phyloP scores from a whole-genome alignment of 1,140 invertebrate species.

The Psix sp. region DNA sequence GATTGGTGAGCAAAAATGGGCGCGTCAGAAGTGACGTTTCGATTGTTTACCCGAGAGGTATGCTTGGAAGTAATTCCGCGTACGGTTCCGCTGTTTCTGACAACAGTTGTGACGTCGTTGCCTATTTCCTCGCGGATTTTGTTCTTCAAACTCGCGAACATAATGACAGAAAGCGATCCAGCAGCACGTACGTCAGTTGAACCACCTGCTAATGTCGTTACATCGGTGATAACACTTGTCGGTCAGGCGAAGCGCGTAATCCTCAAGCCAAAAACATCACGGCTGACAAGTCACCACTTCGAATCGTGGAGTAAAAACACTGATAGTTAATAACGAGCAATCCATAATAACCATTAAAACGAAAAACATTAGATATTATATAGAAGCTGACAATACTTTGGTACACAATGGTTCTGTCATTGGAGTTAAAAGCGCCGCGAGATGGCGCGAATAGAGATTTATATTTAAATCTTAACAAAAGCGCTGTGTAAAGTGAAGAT shows the following conservation, averaged over 20 bases:
- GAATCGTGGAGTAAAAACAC: slow-evolving; percentile 21
- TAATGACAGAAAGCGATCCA: slow-evolving; percentile 55
- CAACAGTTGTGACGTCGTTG: slow-evolving; percentile 80
- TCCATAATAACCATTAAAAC: slow-evolving; percentile 14
- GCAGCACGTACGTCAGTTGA: slow-evolving; percentile 21
- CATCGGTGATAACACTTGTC: slow-evolving; percentile 33
- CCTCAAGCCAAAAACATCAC: slow-evolving; percentile 33
- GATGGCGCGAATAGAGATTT: too few relatives aligned
- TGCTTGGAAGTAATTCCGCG: slow-evolving; percentile 79
- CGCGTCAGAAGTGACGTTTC: not conserved
- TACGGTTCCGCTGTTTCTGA: slow-evolving; percentile 76
- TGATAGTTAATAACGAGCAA: slow-evolving; percentile 4
- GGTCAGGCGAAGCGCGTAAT: slow-evolving; percentile 4
- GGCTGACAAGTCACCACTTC: slow-evolving; percentile 7
- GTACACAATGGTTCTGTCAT: too few relatives aligned
- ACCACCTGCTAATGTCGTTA: slow-evolving; percentile 52
- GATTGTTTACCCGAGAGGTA: slow-evolving; percentile 68
- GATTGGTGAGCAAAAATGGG: not conserved
- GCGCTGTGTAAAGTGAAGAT: too few relatives aligned
- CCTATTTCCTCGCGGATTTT: slow-evolving; percentile 86
- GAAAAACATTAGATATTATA: slow-evolving; percentile 12
- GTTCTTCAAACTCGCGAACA: slow-evolving; percentile 84
- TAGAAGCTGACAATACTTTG: too few relatives aligned
- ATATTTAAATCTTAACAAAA: too few relatives aligned
- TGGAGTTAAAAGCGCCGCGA: too few relatives aligned